Base-by-base conservation (phyloP, 1,140 invertebrate genomes). In the Sogatella furcifera region DNA sequence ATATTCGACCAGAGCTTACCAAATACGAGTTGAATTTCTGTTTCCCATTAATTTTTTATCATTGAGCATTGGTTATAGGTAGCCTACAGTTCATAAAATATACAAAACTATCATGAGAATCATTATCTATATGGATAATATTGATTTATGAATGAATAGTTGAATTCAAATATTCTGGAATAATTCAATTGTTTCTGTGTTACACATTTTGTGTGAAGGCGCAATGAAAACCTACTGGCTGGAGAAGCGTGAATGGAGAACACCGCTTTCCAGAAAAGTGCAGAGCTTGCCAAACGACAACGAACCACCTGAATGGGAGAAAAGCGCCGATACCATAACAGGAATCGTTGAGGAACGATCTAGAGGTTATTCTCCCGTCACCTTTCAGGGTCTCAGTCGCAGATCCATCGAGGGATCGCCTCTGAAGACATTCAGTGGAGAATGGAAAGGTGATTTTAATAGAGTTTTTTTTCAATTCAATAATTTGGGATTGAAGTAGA, bases 141-240 rank as follows among this genome's bases (percentile, higher is more conserved):
- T n/a, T n/a, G n/a, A n/a, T n/a, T n/a, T n/a, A n/a, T n/a, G n/a
- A n/a, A n/a, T n/a, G n/a, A n/a, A n/a, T n/a, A n/a, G n/a, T n/a
- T n/a, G n/a, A n/a, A n/a, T n/a, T n/a, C n/a, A n/a, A n/a, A n/a
- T n/a, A n/a, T n/a, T n/a, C n/a, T n/a, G n/a, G n/a, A n/a, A n/a
- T n/a, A n/a, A n/a, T n/a, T n/a, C n/a, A 28, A 28, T 28, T 28
- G 24, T 13, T 10, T 31, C 31, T 13, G 8, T 13, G 15, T 42
- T 21, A n/a, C n/a, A n/a, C n/a, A n/a, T n/a, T n/a, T n/a, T n/a
- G n/a, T 22, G 58, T 57, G 1, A 76, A 89, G 91, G 91, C 31
- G 77, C 81, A 38, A 95, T 97, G 92, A 93, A 90, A 70, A 97
- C 94, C 0, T 97, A 91, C 70, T 97, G 92, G 92, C 71, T 96